Percentiles rank a stretch among this genome's conserved stretches.
Conservation (phyloP, 2,113 vertebrate species). For the Ardeotis arabs region DNA sequence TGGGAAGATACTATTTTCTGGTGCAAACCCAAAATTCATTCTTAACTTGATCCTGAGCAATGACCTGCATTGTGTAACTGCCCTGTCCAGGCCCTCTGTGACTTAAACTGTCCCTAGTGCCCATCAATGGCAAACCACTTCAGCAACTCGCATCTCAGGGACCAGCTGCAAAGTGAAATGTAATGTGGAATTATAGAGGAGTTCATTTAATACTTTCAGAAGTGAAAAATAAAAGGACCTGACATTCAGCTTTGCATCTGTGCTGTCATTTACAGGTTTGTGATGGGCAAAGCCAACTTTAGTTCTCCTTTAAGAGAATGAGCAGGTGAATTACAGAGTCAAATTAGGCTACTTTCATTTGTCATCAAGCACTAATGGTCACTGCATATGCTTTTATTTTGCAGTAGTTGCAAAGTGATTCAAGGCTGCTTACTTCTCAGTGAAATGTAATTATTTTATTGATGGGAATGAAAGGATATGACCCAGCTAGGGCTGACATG, state of each 20-base stretch:
- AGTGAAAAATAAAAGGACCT: background rate
- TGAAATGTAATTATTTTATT: background rate
- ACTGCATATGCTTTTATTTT: background rate
- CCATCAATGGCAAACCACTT: constrained; percentile 83
- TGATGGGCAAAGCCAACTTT: background rate
- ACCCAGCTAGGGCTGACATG: background rate
- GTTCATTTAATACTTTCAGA: background rate
- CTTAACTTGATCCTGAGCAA: constrained; percentile 81
- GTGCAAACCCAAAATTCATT: background rate
- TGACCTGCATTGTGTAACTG: constrained; percentile 80
- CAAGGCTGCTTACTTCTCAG: background rate
- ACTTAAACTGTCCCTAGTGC: constrained; percentile 76
- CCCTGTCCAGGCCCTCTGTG: constrained; percentile 75
- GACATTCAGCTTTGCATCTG: background rate
- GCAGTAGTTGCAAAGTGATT: background rate
- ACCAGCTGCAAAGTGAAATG: constrained; percentile 72
- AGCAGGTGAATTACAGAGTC: background rate
- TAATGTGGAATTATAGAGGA: background rate
- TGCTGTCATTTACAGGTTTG: background rate
- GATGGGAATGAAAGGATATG: background rate
- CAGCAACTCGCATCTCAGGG: constrained; percentile 80
- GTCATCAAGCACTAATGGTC: background rate
- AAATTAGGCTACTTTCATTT: background rate
- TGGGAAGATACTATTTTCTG: background rate
- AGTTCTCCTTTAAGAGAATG: background rate